Base-by-base conservation (phyloP, 2,888 invertebrate species). In the Phoronis australis region DNA sequence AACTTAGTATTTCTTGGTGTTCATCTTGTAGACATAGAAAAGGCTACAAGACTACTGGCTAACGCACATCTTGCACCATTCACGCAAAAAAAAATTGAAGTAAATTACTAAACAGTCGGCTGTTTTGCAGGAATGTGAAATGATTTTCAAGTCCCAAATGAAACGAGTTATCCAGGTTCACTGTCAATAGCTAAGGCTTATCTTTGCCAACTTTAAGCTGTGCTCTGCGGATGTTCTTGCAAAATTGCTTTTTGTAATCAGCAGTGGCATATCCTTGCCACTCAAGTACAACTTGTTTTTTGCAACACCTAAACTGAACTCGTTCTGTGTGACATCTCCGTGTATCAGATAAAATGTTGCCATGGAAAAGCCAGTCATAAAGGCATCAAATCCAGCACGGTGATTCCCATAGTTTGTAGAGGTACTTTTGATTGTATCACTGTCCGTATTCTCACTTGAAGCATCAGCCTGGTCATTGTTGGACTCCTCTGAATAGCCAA, bases 311-410 rank as follows among this genome's bases (percentile, higher is more conserved):
- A 70, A 45, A 15, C 61, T 58, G 4, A 59, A 42, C 22, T 37
- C 25, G 3, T 37, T 42, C 4, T 47, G 48, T 22, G 39, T 38
- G 37, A 48, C 44, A 21, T 54, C 55, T 1, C 60, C 56, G 42
- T 60, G 59, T 37, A 62, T 55, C 9, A 59, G 48, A 3, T 69
- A 27, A 47, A 66, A 70, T 23, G 57, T 59, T 3, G 75, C 69
- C 59, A 78, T 69, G 31, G 68, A 64, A 52, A 69, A 77, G 3
- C 77, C 78, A 15, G 79, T 79, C 78, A 78, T 79, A 53, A 78
- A 79, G 1, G 78, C 75, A 64, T 79, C 79, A 62, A 70, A 77
- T 0, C 78, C 78, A 39, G 79, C 76, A 18, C 77, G 54, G 59
- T 79, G 79, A 24, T 73, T 68, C 4, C 68, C 66, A 45, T 4